phyloP scores from a whole-genome alignment of 2,113 vertebrate genomes.

The Regulus satrapa region DNA sequence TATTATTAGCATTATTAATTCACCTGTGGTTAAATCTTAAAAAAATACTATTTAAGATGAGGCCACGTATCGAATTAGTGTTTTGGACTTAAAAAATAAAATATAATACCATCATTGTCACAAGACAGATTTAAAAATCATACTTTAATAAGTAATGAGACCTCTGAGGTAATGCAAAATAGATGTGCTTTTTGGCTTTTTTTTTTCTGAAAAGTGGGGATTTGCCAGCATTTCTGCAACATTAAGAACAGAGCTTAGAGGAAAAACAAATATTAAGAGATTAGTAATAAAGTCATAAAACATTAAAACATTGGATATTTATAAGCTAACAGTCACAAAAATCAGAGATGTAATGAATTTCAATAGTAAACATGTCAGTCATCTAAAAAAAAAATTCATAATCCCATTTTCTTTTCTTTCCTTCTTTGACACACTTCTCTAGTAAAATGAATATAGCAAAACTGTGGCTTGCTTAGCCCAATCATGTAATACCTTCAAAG shows the following conservation, averaged over 20 bases:
- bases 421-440: not conserved
- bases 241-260: not conserved
- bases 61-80: not conserved
- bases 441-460: not conserved
- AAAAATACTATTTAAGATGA: not conserved
- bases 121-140: not conserved
- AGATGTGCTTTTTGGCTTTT: not conserved
- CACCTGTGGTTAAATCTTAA: not conserved
- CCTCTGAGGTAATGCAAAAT: not conserved
- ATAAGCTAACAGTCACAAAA: conserved; percentile 7
- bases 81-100: not conserved
- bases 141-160: not conserved
- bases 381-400: not conserved
- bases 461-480: not conserved
- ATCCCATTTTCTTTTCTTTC: conserved; percentile 12
- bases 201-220: not conserved
- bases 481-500: conserved; percentile 22
- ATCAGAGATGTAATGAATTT: not conserved
- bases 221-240: not conserved
- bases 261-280: not conserved
- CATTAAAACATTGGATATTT: not conserved
- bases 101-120: not conserved
- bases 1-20: not conserved
- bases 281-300: not conserved
- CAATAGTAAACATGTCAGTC: not conserved